These are phyloP conservation scores for Arnoldichthys spilopterus DNA, from an alignment of 2,797 vertebrate species.

Conservation along the genomic window DNA sequence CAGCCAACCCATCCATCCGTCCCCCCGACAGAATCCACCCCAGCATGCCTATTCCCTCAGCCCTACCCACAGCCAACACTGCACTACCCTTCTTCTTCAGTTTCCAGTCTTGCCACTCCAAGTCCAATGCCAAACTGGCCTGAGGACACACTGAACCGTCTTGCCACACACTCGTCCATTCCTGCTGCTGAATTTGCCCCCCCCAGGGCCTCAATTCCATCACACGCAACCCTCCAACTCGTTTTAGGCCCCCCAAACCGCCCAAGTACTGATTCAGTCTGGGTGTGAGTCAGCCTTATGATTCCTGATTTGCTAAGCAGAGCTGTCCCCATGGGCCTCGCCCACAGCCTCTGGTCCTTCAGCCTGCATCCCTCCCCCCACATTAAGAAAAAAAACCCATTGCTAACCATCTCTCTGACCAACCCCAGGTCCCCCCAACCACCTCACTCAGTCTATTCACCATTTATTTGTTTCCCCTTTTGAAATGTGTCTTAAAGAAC, in stretches of 20 bases:
- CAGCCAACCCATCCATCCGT: constrained; percentile 18
- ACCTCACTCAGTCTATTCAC: background rate
- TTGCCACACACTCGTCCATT: constrained; percentile 23
- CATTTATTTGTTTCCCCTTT: constrained; percentile 24
- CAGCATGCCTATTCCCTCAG: background rate
- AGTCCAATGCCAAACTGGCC: constrained; percentile 8
- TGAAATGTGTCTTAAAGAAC: background rate
- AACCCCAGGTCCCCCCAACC: background rate
- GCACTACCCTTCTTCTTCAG: background rate
- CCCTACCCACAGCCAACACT: background rate
- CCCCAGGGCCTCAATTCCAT: constrained; percentile 3
- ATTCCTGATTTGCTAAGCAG: constrained; percentile 27
- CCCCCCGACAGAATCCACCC: constrained; percentile 20
- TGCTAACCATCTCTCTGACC: constrained; percentile 19
- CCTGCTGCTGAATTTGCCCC: background rate
- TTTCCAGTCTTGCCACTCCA: background rate
- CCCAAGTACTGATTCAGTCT: background rate
- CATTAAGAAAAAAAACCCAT: constrained; percentile 4
- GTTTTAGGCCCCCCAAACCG: constrained; percentile 16
- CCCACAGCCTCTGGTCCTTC: constrained; percentile 5
- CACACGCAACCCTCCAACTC: constrained; percentile 1
- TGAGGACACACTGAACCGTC: constrained; percentile 30
- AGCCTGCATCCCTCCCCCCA: constrained; percentile 19
- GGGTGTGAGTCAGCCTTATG: constrained; percentile 18
- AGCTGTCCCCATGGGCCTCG: constrained; percentile 17